Evolutionary conservation across 2,797 vertebrate species (phyloP).

Genomic region (Molossus alvarezi): DNA sequence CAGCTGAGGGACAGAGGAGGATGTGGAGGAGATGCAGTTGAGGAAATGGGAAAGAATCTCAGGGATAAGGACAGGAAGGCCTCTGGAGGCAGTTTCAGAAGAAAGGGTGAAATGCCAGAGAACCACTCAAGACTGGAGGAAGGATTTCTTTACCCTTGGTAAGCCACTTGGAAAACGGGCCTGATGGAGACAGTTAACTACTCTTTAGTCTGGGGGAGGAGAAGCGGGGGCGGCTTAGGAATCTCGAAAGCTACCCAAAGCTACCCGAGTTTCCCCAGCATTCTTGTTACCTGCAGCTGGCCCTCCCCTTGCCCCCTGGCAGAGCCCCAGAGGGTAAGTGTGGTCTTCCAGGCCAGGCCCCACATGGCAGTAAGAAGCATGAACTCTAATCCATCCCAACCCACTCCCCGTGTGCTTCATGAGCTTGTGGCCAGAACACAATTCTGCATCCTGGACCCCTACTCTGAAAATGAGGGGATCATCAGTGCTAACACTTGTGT

Average conservation of each 20-base stretch:
- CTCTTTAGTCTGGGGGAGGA: background rate
- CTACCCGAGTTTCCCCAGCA: background rate
- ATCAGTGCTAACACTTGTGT: too few relatives aligned
- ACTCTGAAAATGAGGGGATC: background rate
- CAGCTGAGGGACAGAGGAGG: background rate
- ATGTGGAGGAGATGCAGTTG: background rate
- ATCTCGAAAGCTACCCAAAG: background rate
- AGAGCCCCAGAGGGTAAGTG: background rate
- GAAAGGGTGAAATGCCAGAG: background rate
- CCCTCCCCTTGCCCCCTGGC: background rate
- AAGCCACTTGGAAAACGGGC: background rate
- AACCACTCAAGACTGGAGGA: background rate
- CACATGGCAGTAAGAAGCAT: background rate
- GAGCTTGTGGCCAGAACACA: background rate
- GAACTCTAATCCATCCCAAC: background rate
- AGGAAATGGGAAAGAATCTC: background rate
- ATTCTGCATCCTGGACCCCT: too few relatives aligned
- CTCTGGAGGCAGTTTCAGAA: background rate
- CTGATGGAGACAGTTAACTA: background rate
- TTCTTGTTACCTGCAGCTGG: background rate
- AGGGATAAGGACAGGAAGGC: background rate
- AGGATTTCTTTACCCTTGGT: background rate
- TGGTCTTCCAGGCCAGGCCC: background rate
- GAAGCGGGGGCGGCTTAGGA: background rate
- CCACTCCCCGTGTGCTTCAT: background rate